These are phyloP conservation scores for Drepana arcuata DNA, from an alignment of 1,140 invertebrate species.

Conservation along the genomic window DNA sequence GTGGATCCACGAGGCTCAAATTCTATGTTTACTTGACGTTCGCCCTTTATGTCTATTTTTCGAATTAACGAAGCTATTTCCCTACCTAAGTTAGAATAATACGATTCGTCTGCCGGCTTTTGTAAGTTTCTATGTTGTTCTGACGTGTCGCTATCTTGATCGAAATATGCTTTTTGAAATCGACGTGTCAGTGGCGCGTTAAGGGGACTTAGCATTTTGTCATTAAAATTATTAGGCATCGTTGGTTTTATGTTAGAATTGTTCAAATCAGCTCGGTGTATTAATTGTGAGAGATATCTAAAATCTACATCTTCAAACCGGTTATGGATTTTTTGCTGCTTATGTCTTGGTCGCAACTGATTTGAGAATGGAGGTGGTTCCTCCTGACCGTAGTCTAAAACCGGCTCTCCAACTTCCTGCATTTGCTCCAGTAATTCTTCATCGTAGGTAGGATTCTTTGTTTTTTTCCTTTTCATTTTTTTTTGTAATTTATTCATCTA, in stretches of 20 bases:
- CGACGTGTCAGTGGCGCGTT: background rate
- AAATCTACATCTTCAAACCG: conserved; percentile 37
- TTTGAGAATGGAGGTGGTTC: conserved; percentile 1
- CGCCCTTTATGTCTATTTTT: conserved; percentile 25
- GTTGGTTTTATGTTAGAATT: conserved; percentile 12
- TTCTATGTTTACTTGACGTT: conserved; percentile 25
- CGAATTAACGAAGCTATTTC: conserved; percentile 54
- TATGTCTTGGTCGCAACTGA: conserved; percentile 8
- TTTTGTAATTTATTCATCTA: conserved; percentile 26
- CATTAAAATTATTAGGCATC: too few species aligned
- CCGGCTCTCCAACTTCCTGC: background rate
- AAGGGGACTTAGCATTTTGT: too few species aligned
- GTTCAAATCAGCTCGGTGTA: conserved; percentile 35
- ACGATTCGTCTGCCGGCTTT: conserved; percentile 21
- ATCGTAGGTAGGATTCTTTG: too few species aligned
- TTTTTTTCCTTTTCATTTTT: conserved; percentile 21
- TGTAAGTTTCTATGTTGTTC: conserved; percentile 5
- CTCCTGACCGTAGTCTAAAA: conserved; percentile 4
- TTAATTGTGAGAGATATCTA: conserved; percentile 49
- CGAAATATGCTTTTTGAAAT: background rate
- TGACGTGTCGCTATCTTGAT: background rate
- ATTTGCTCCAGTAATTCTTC: background rate
- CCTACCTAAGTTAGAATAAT: conserved; percentile 45
- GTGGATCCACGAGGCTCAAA: too few species aligned
- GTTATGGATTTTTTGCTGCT: background rate